phyloP scores from a whole-genome alignment of 2,888 invertebrate genomes.

The Epinotia ramella region DNA sequence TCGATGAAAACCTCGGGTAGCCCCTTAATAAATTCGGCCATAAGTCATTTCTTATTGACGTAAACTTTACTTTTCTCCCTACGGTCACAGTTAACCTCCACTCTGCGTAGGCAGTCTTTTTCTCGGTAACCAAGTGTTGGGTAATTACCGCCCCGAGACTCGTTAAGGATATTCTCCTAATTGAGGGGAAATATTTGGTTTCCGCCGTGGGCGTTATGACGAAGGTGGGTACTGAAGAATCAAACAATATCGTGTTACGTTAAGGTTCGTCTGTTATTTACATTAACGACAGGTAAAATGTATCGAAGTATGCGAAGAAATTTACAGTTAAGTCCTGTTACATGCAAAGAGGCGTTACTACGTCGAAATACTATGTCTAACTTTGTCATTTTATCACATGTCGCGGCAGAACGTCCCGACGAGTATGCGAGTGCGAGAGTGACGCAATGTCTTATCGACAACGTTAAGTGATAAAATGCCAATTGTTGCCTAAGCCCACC shows the following conservation, averaged over 20 bases:
- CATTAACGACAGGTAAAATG: not conserved
- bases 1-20: no score
- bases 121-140: conserved; percentile 59
- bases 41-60: not conserved
- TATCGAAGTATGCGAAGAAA: no score
- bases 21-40: not conserved
- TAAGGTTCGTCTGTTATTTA: conserved; percentile 12
- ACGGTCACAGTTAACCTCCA: conserved; percentile 13
- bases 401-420: no score
- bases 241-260: conserved; percentile 16
- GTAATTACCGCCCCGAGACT: conserved; percentile 60
- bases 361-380: no score
- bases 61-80: conserved; percentile 6
- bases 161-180: conserved; percentile 59
- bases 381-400: no score
- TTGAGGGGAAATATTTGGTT: conserved; percentile 65
- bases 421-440: no score
- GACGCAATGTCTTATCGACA: no score
- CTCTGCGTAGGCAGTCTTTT: not conserved
- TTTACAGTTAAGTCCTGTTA: no score
- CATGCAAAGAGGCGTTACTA: no score
- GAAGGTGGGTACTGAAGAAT: conserved; percentile 13
- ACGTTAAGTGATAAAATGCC: no score
- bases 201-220: conserved; percentile 54
- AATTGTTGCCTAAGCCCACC: no score